These are phyloP conservation scores for Perodicticus potto DNA, from an alignment of 2,797 vertebrate species.

Conservation along the genomic window DNA sequence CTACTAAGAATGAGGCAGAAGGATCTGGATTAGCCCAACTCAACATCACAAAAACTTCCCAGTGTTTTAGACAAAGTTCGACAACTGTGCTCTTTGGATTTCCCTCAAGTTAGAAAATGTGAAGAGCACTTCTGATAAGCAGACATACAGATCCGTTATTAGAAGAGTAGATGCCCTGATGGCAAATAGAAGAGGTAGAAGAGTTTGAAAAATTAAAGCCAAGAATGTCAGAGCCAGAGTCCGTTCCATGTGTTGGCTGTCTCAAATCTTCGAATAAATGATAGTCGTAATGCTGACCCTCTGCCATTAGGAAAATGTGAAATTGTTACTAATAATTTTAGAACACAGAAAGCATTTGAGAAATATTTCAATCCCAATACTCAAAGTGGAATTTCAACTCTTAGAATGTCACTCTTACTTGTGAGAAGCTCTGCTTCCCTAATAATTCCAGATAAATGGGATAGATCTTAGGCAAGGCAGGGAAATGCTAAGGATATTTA, in stretches of 20 bases:
- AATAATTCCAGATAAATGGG: not conserved
- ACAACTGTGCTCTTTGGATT: not conserved
- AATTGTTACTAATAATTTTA: not conserved
- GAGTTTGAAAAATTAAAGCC: not conserved
- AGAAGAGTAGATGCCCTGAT: not conserved
- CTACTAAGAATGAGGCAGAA: not conserved
- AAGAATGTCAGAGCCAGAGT: not conserved
- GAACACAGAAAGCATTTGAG: conserved; percentile 12
- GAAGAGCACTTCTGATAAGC: not conserved
- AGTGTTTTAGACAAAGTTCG: not conserved
- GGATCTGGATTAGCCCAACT: not conserved
- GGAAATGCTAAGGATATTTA: not conserved
- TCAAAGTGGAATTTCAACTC: conserved; percentile 21
- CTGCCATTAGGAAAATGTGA: not conserved
- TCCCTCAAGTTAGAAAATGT: not conserved
- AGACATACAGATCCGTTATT: not conserved
- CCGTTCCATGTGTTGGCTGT: not conserved
- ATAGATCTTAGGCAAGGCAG: not conserved
- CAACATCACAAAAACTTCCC: not conserved
- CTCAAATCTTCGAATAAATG: not conserved
- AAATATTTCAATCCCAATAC: not conserved
- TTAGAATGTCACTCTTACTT: not conserved
- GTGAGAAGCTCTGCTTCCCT: not conserved
- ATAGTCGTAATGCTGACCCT: not conserved
- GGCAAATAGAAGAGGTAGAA: not conserved